Percentiles rank a stretch among this genome's conserved stretches.
Evolutionary conservation across 2,888 invertebrate species (phyloP).

Genomic region (Drosophila pegasa): DNA sequence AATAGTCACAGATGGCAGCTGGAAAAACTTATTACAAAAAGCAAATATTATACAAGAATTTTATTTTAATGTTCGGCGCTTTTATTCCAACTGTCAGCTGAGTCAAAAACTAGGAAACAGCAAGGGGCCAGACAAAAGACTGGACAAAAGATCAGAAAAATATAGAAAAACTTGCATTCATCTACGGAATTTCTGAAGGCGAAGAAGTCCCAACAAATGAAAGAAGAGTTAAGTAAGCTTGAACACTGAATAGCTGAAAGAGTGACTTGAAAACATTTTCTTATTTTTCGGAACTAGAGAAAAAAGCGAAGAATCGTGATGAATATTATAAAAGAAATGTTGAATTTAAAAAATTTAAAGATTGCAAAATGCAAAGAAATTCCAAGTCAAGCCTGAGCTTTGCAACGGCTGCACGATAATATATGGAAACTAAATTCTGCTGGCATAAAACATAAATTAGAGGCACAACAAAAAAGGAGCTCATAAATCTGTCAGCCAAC

Average conservation of each 20-base stretch:
- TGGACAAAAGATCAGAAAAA: background rate
- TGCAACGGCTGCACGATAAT: background rate
- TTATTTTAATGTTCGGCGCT: constrained; percentile 47
- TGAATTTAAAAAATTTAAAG: background rate
- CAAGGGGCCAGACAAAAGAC: background rate
- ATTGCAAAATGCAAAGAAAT: background rate
- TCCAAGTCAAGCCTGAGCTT: background rate
- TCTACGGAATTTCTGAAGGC: background rate
- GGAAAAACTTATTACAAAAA: constrained; percentile 70
- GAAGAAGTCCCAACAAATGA: background rate
- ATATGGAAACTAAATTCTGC: background rate
- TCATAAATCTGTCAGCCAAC: constrained; percentile 45
- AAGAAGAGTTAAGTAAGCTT: too few relatives aligned
- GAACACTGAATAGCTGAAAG: background rate
- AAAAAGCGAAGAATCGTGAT: background rate
- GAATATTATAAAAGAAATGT: background rate
- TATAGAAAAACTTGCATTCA: background rate
- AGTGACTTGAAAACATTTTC: background rate
- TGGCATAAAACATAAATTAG: background rate
- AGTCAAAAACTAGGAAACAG: constrained; percentile 6
- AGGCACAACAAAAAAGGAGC: constrained; percentile 13
- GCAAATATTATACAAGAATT: constrained; percentile 70
- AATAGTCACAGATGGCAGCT: constrained; percentile 49
- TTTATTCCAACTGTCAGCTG: constrained; percentile 19
- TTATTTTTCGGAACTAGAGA: background rate